Evolutionary conservation across 2,888 invertebrate species (phyloP), one percentile per base, ranked within the genome.

Genomic region (Acleris literana): DNA sequence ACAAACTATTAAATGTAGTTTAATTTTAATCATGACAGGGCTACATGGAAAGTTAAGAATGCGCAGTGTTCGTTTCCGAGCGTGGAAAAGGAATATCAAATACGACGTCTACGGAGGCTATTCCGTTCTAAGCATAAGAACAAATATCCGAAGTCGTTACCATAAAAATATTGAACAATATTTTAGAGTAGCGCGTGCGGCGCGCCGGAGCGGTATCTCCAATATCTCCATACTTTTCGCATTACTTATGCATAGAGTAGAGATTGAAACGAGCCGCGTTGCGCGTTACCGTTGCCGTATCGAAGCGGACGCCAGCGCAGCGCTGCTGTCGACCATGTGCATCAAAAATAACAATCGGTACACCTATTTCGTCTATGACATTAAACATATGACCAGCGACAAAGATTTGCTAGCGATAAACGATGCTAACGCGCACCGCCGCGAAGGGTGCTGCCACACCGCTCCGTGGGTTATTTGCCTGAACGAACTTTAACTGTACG

Each of bases 191-290:
- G 81, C 81, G 56, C 84, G 82, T 87, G 82, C 84, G 81, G 84
- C 85, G 86, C 83, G 83, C 82, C 79, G 83, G 78, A 74, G 84
- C 79, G 78, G 82, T 80, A 86, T 87, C 85, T 88, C 87, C 90
- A 90, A 82, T 80, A 86, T 87, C 85, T 88, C 88, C 90, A 90
- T 88, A 90, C 90, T 89, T 91, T 91, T 87, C 88, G 84, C 88
- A 92, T 92, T 91, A 92, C 84, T 90, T 91, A 92, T 90, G 90
- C 91, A 91, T 91, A 90, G 92, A 87, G 84, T 90, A 89, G 84
- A 90, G 90, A 92, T 92, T 92, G 92, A 89, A 91, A 86, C 88
- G 89, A 84, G 84, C 84, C 80, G 82, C 79, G 86, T 85, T 85
- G 87, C 78, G 70, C 74, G 87, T 90, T 90, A 90, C 89, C 88